These are phyloP conservation scores for Leptothorax acervorum DNA, from an alignment of 2,888 invertebrate species.

Conservation along the genomic window DNA sequence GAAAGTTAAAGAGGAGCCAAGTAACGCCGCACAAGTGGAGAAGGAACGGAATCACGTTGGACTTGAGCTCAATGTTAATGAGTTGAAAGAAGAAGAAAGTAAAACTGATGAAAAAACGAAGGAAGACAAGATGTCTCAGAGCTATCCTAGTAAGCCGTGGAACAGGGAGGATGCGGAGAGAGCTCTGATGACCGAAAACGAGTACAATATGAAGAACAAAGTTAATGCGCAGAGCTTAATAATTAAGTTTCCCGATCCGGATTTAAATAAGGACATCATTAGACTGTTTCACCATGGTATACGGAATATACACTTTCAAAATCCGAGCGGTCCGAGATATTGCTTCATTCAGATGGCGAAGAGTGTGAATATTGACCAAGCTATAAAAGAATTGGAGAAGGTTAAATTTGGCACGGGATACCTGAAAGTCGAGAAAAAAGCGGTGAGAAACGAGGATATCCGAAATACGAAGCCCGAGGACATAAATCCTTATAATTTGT, in stretches of 20 bases:
- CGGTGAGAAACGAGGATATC: slow-evolving; percentile 86
- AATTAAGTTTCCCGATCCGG: slow-evolving; percentile 90
- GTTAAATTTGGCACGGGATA: slow-evolving; percentile 88
- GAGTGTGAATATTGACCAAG: slow-evolving; percentile 87
- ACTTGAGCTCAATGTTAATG: slow-evolving; percentile 83
- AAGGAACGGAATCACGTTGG: slow-evolving; percentile 79
- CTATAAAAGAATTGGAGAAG: slow-evolving; percentile 88
- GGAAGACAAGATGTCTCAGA: slow-evolving; percentile 82
- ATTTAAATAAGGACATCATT: slow-evolving; percentile 88
- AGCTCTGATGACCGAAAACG: slow-evolving; percentile 88
- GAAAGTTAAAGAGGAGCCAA: slow-evolving; percentile 79
- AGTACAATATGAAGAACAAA: slow-evolving; percentile 85
- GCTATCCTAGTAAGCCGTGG: slow-evolving; percentile 87
- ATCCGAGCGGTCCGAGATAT: slow-evolving; percentile 88
- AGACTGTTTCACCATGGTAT: slow-evolving; percentile 88
- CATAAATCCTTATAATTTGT: slow-evolving; percentile 90
- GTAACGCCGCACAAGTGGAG: slow-evolving; percentile 58
- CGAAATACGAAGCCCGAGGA: slow-evolving; percentile 87
- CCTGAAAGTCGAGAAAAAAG: slow-evolving; percentile 88
- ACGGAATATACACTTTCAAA: slow-evolving; percentile 89
- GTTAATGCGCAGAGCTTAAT: slow-evolving; percentile 87
- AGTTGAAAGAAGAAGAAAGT: slow-evolving; percentile 77
- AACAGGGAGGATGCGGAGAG: slow-evolving; percentile 88
- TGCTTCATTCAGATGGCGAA: slow-evolving; percentile 89
- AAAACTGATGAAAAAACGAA: slow-evolving; percentile 53